Evolutionary conservation across 2,797 vertebrate species (phyloP), one percentile per base, ranked within the genome.

Genomic region (Scolopax bukidnonensis): DNA sequence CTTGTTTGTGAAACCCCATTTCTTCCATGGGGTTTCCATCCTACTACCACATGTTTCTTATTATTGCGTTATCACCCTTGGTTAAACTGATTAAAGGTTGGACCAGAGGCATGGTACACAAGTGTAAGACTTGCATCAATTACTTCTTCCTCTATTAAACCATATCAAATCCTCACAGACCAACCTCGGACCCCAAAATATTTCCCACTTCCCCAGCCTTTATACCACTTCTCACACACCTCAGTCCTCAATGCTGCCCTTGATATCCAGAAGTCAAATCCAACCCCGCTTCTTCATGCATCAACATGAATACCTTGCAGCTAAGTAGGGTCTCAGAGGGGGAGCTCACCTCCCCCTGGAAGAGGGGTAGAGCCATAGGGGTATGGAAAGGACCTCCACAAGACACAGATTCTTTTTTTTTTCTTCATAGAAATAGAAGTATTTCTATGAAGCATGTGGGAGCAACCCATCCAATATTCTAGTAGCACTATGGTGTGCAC

Each of bases 401-500:
- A 65, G 11, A 27, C 1, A 17, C 0, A 2, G 43, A 7, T 12
- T 3, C 16, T 61, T 68, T 74, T 56, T 56, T 30, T 36, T 36
- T 36, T 36, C 36, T 36, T 36, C 36, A 36, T 36, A 36, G 36
- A 36, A 36, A 36, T 36, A 36, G 36, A 36, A 74, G 38, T 27
- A 8, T 25, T 20, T 14, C 30, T 40, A 18, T 1, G 1, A 45
- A 41, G 27, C 27, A 20, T 14, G 21, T 27, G 33, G 38, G 45
- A 92, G 19, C 11, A 57, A 9, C 32, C 7, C 48, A 54, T 1
- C 6, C 9, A 27, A 6, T 27, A 19, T 5, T 20, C 12, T n/a
- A 8, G 14, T 4, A 89, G 77, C 24, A 2, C 28, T 12, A 4
- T 0, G 7, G 5, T 4, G 8, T 20, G 25, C 9, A 8, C 21